A percentile compares a stretch with the other conserved stretches of the same genome.
Conservation (phyloP, 2,888 invertebrate genomes). For the Melanotus villosus region DNA sequence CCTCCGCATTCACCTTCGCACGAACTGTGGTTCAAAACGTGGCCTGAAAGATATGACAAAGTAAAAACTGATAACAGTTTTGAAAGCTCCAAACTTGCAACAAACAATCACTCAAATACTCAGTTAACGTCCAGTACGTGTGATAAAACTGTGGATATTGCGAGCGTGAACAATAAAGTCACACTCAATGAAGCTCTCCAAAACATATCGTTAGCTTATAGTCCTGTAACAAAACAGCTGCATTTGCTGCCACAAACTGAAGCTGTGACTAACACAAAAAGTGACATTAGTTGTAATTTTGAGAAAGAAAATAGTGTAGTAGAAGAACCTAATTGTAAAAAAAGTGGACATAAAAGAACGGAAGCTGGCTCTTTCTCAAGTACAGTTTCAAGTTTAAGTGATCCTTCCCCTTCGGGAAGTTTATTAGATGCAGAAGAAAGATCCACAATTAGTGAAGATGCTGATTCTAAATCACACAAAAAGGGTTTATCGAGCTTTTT, state of each 20-base stretch:
- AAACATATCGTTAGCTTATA: slow-evolving; percentile 82
- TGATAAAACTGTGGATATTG: slow-evolving; percentile 52
- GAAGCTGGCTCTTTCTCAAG: slow-evolving; percentile 78
- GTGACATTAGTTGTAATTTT: slow-evolving; percentile 24
- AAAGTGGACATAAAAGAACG: slow-evolving; percentile 69
- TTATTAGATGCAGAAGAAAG: slow-evolving; percentile 64
- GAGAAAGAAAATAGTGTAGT: slow-evolving; percentile 31
- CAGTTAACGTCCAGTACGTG: slow-evolving; percentile 50
- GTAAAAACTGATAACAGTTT: slow-evolving; percentile 57
- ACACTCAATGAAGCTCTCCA: slow-evolving; percentile 80
- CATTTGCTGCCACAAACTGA: slow-evolving; percentile 70
- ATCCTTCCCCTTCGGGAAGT: slow-evolving; percentile 77
- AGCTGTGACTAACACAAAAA: slow-evolving; percentile 37
- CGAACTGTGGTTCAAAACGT: slow-evolving; percentile 69
- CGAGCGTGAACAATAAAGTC: slow-evolving; percentile 69
- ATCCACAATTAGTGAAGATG: slow-evolving; percentile 57
- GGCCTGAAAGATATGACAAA: slow-evolving; percentile 69
- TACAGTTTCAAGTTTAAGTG: slow-evolving; percentile 80
- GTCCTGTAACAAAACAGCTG: slow-evolving; percentile 81
- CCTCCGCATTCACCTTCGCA: slow-evolving; percentile 53
- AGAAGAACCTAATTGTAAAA: slow-evolving; percentile 51
- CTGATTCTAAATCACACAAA: slow-evolving; percentile 72
- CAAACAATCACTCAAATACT: slow-evolving; percentile 35
- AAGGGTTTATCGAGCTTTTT: slow-evolving; percentile 76
- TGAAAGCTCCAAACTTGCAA: slow-evolving; percentile 15